Evolutionary conservation across 1,140 invertebrate species (phyloP), one percentile per base, ranked within the genome.

Genomic region (Drosophila mauritiana): DNA sequence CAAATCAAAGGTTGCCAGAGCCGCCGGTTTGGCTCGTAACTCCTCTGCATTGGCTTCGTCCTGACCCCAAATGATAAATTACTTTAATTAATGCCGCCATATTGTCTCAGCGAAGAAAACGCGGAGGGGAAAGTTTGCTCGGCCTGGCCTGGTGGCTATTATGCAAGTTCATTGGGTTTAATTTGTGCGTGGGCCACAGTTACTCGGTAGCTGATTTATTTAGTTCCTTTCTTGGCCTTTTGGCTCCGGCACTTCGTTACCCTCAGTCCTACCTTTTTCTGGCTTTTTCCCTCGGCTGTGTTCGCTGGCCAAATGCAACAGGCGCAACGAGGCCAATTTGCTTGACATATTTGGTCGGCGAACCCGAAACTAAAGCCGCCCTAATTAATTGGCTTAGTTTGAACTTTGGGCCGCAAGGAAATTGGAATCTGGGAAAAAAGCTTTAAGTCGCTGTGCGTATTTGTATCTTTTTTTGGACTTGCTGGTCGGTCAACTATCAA

Each of bases 1-100:
- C 85, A 67, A 82, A 77, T 88, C 84, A 88, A 88, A 79, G 82
- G 82, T 88, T 86, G 54, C 52, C 52, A 53, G 45, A 51, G 57
- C 51, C 15, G 40, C 42, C 42, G 27, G 7, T 11, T 4, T 11
- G 8, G 3, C 8, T 43, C 42, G 17, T 10, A n/a, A n/a, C 48
- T 31, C 54, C 36, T 34, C 62, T 57, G 43, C 13, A 31, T 61
- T 73, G 62, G 77, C 69, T 73, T 81, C 72, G 78, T 27, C 80
- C 84, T 82, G 78, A 79, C 86, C 86, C 42, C 78, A 72, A 90
- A 90, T 90, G 86, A 90, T 90, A 90, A 90, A 90, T 90, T 90
- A 85, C 81, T 90, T 90, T 90, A 90, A 90, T 90, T 90, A 90
- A 90, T 90, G 86, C 86, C 86, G 78, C 86, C 86, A 85, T 90